A percentile compares a stretch with the other conserved stretches of the same genome.
phyloP scores from a whole-genome alignment of 2,888 invertebrate species.

The Oxytorus armatus region DNA sequence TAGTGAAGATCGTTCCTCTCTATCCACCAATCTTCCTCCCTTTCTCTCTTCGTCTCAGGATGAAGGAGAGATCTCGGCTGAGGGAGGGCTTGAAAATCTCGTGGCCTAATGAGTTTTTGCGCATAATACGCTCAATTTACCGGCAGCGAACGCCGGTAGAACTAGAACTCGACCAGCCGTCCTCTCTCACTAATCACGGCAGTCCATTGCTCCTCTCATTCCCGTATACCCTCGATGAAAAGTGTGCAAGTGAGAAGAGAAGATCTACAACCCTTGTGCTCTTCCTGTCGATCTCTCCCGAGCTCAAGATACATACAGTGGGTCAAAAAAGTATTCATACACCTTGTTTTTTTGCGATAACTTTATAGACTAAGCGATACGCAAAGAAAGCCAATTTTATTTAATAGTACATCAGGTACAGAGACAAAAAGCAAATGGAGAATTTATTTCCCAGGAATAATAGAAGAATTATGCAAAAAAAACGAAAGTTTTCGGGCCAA shows the following conservation, averaged over 20 bases:
- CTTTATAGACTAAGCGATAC: no score
- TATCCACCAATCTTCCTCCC: conserved; percentile 24
- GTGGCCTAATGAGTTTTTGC: conserved; percentile 72
- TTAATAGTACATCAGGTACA: no score
- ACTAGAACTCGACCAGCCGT: conserved; percentile 45
- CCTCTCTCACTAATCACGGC: conserved; percentile 57
- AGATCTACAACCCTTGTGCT: conserved; percentile 45
- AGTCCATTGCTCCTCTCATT: conserved; percentile 49
- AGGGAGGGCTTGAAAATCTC: conserved; percentile 54
- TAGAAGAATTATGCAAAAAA: no score
- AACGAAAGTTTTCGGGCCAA: no score
- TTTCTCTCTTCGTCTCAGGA: conserved; percentile 3
- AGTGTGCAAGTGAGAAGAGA: conserved; percentile 28
- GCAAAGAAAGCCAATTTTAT: no score
- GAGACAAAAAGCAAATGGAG: no score
- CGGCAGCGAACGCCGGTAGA: conserved; percentile 36
- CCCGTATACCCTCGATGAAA: conserved; percentile 41
- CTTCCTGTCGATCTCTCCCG: conserved; percentile 1
- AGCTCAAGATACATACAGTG: no score
- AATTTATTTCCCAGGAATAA: no score
- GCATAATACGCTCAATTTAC: conserved; percentile 74
- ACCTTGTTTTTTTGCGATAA: no score
- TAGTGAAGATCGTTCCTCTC: conserved; percentile 11
- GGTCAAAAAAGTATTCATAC: no score
- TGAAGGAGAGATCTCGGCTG: conserved; percentile 31